These are phyloP conservation scores for Eulithis testata DNA, from an alignment of 2,888 invertebrate species.

Conservation along the genomic window DNA sequence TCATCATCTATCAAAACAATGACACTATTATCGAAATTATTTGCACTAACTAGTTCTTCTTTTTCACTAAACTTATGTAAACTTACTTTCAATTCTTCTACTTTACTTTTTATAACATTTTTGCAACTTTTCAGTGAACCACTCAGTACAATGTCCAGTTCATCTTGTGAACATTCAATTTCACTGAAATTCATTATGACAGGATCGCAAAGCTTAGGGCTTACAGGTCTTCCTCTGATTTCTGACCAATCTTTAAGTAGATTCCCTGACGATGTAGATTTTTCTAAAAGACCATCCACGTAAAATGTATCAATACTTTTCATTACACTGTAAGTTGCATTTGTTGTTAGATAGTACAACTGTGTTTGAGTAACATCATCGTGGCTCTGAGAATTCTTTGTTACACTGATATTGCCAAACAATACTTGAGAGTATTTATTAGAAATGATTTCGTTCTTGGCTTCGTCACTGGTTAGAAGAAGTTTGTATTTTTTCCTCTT, in stretches of 20 bases:
- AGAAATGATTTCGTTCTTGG: constrained; percentile 64
- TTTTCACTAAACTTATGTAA: background rate
- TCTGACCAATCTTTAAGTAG: constrained; percentile 85
- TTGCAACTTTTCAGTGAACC: constrained; percentile 59
- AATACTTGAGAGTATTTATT: constrained; percentile 69
- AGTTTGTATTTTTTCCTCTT: constrained; percentile 62
- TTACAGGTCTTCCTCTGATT: constrained; percentile 86
- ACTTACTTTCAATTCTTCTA: constrained; percentile 10
- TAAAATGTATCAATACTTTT: constrained; percentile 70
- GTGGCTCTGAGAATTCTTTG: constrained; percentile 27
- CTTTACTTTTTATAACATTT: constrained; percentile 50
- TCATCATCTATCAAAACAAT: constrained; percentile 27
- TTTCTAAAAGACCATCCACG: constrained; percentile 74
- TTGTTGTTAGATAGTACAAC: constrained; percentile 61
- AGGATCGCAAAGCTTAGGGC: constrained; percentile 67
- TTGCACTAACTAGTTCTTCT: background rate
- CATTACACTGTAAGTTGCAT: constrained; percentile 57
- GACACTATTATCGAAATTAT: constrained; percentile 15
- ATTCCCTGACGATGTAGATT: constrained; percentile 66
- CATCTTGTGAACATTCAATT: constrained; percentile 64
- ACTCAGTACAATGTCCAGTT: constrained; percentile 70
- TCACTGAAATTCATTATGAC: constrained; percentile 59
- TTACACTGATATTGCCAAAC: constrained; percentile 49
- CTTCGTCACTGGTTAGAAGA: constrained; percentile 54
- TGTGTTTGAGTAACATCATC: constrained; percentile 21